These are phyloP conservation scores for Buathra laborator DNA, from an alignment of 2,888 invertebrate genomes.

Conservation along the genomic window DNA sequence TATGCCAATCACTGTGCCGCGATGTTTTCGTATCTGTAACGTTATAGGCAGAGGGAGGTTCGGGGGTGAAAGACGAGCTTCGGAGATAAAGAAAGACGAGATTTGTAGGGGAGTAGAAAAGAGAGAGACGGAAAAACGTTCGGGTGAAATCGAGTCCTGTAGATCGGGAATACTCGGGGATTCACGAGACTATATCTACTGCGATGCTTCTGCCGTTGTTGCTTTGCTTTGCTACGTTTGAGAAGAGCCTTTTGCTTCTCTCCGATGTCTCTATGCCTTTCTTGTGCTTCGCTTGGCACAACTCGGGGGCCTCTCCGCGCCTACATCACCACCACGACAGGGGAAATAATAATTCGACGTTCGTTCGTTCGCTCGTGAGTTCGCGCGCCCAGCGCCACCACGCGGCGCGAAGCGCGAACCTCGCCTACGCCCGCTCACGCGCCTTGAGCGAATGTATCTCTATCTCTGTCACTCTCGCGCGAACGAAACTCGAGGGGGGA, in stretches of 20 bases:
- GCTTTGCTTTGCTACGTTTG: constrained; percentile 16
- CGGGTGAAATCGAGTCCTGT: constrained; percentile 61
- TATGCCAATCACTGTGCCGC: constrained; percentile 2
- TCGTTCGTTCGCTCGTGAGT: neutral
- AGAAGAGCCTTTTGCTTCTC: constrained; percentile 48
- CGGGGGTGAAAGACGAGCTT: constrained; percentile 58
- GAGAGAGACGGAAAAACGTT: constrained; percentile 60
- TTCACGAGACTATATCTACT: constrained; percentile 8
- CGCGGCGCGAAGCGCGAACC: constrained; percentile 79
- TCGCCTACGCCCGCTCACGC: constrained; percentile 80
- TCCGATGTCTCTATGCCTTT: constrained; percentile 5
- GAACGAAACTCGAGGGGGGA: constrained; percentile 38
- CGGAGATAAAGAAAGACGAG: constrained; percentile 18
- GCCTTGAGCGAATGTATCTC: constrained; percentile 8
- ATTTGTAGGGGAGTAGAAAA: constrained; percentile 16
- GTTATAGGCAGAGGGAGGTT: constrained; percentile 50
- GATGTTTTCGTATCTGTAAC: neutral
- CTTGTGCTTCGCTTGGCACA: constrained; percentile 26
- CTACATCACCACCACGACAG: constrained; percentile 47
- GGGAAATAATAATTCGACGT: constrained; percentile 48
- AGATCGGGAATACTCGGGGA: constrained; percentile 57
- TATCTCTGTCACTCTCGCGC: constrained; percentile 25
- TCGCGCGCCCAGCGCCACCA: constrained; percentile 80
- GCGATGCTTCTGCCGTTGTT: constrained; percentile 57
- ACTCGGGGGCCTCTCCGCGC: constrained; percentile 35